These are phyloP conservation scores for Caenorhabditis remanei DNA, from an alignment of 1,140 invertebrate genomes.

Conservation along the genomic window DNA sequence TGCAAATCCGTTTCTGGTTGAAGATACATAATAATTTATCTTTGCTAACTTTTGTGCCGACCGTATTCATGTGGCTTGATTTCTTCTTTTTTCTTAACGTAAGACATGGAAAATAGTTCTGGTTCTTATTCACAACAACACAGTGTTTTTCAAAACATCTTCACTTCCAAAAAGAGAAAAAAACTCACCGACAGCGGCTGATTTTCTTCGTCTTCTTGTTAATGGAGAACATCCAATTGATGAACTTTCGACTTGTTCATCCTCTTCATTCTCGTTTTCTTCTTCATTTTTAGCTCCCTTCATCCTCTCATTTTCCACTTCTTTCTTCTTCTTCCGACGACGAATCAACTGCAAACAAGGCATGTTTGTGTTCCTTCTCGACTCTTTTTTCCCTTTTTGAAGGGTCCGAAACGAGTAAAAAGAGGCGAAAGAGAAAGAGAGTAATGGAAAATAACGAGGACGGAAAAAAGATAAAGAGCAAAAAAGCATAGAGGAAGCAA, in stretches of 20 bases:
- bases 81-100: too few relatives aligned
- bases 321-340: slow-evolving; percentile 19
- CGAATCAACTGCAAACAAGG: slow-evolving; percentile 42
- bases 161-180: neutral
- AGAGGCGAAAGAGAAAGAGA: neutral
- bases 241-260: slow-evolving; percentile 7
- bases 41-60: too few relatives aligned
- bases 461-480: neutral
- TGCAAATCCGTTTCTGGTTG: too few relatives aligned
- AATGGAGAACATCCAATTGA: slow-evolving; percentile 33
- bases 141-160: too few relatives aligned
- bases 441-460: neutral
- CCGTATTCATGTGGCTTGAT: too few relatives aligned
- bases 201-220: slow-evolving; percentile 26
- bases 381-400: neutral
- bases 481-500: slow-evolving; percentile 12
- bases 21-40: too few relatives aligned
- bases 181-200: slow-evolving; percentile 36
- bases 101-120: too few relatives aligned
- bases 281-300: slow-evolving; percentile 17
- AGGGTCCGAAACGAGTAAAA: slow-evolving; percentile 11
- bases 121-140: too few relatives aligned
- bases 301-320: slow-evolving; percentile 8
- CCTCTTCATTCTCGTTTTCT: slow-evolving; percentile 39
- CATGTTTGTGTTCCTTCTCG: slow-evolving; percentile 42